phyloP scores from a whole-genome alignment of 2,888 invertebrate species.

The Melieria omissa region DNA sequence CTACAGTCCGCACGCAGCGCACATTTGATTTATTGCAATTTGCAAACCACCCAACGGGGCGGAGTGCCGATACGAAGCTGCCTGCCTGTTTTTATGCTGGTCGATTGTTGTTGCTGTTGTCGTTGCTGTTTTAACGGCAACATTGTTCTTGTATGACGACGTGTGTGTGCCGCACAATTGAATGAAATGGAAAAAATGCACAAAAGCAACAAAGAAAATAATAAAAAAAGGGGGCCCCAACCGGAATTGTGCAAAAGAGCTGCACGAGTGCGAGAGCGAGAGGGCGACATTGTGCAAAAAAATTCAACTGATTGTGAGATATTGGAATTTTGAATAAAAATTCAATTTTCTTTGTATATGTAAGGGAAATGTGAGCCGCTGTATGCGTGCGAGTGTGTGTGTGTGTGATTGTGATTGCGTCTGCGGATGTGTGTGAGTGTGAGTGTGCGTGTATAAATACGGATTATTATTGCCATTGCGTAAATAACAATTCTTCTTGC shows the following conservation, averaged over 20 bases:
- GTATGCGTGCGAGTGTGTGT: neutral
- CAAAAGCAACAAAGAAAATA: neutral
- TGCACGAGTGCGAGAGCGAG: neutral
- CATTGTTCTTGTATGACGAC: too few species aligned
- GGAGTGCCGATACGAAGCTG: neutral
- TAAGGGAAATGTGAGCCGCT: neutral
- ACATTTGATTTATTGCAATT: conserved; percentile 2
- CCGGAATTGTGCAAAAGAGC: too few species aligned
- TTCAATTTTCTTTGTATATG: conserved; percentile 22
- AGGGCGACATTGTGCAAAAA: neutral
- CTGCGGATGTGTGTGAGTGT: neutral
- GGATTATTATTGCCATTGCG: conserved; percentile 60
- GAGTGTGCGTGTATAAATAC: conserved; percentile 37
- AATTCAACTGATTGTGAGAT: conserved; percentile 22
- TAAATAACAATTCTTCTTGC: conserved; percentile 60
- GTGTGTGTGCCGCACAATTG: neutral
- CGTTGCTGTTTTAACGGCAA: too few species aligned
- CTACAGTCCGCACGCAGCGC: too few species aligned
- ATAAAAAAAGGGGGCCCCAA: neutral
- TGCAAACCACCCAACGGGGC: neutral
- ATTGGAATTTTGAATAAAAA: conserved; percentile 32
- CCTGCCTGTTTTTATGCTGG: neutral
- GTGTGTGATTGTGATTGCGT: neutral
- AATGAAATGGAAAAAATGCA: neutral
- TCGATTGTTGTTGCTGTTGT: too few species aligned